Evolutionary conservation across 2,797 vertebrate species (phyloP), one percentile per base, ranked within the genome.

Genomic region (Acanthis flammea): DNA sequence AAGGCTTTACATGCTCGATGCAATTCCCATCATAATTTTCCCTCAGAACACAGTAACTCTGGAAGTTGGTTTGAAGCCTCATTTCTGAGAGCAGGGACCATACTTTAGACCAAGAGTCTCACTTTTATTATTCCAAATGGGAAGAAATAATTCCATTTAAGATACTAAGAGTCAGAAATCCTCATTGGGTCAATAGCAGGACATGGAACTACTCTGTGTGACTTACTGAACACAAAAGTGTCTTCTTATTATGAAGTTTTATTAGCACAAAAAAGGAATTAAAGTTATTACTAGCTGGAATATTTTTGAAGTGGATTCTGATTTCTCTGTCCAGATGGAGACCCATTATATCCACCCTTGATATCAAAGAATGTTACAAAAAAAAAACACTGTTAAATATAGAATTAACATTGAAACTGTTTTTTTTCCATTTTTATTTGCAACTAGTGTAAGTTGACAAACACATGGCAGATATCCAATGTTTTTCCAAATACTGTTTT

Each of bases 401-500:
- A 7, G 9, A 10, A 47, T 54, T 50, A 76, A 51, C 19, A 31
- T 0, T 28, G 5, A 35, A 88, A 45, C 27, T 27, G 2, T 22
- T 37, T 65, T 87, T 75, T 23, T 31, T 12, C 28, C 15, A 10
- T 39, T 66, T 10, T 47, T 70, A 54, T 17, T 82, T 92, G 24
- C 51, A 82, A 4, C 19, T 41, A 44, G 5, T 13, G 2, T 30
- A 45, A 53, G 3, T 4, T 80, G 33, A 45, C 13, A 92, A 23
- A 33, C 27, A 2, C 14, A 48, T 53, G 65, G 37, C 13, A 88
- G 14, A 42, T 77, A 41, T 15, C 9, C 17, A 60, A 12, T 55
- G 33, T 37, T 94, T 82, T 73, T 87, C 54, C 48, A 80, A 85
- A 82, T 60, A 55, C 41, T n/a, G 10, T 25, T 77, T 80, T 92